Percentiles rank a stretch among this genome's conserved stretches.
These are phyloP conservation scores for Hirtodrosophila cameraria DNA, from an alignment of 2,888 invertebrate species.

Conservation along the genomic window DNA sequence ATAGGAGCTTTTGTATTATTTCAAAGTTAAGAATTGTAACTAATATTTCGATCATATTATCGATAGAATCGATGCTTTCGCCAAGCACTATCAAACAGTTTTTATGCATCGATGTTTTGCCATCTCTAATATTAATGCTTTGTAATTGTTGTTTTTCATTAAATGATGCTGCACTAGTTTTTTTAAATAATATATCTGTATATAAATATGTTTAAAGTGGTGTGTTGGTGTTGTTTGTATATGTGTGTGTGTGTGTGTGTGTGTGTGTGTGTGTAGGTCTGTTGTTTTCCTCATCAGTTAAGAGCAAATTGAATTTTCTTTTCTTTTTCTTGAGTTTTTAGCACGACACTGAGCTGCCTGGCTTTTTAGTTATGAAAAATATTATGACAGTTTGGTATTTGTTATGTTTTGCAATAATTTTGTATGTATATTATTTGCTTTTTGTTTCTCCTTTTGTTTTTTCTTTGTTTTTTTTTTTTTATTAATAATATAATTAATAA, in stretches of 20 bases:
- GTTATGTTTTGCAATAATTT: conserved; percentile 42
- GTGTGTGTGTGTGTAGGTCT: conserved; percentile 14
- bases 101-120: too few species aligned
- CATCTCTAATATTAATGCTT: too few species aligned
- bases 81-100: too few species aligned
- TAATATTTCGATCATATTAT: too few species aligned
- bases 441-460: conserved; percentile 30
- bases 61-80: too few species aligned
- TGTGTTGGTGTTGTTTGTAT: conserved; percentile 20
- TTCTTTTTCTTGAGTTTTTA: conserved; percentile 25
- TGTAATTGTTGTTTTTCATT: conserved; percentile 54
- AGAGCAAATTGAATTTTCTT: conserved; percentile 61
- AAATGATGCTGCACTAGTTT: conserved; percentile 70
- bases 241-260: conserved; percentile 20
- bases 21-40: too few species aligned
- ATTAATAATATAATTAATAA: conserved; percentile 80
- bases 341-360: conserved; percentile 43
- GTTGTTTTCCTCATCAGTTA: conserved; percentile 50
- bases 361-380: conserved; percentile 35
- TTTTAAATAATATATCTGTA: conserved; percentile 41
- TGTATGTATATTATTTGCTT: conserved; percentile 51
- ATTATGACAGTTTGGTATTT: conserved; percentile 42
- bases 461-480: conserved; percentile 60
- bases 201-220: conserved; percentile 51
- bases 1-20: too few species aligned